phyloP scores from a whole-genome alignment of 2,113 vertebrate species.

The Cranoglanis bouderius region DNA sequence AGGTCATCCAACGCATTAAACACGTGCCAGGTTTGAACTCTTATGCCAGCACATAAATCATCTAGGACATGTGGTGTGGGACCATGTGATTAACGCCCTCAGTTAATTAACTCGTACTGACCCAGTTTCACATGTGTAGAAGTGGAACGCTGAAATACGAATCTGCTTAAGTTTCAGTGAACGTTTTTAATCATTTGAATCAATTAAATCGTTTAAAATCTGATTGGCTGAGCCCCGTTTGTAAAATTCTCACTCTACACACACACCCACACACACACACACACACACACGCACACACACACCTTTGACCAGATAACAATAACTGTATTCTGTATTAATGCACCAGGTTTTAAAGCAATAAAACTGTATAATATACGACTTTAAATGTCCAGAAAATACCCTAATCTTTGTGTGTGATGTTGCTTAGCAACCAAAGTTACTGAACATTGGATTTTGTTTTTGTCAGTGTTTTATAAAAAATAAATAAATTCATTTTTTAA shows the following conservation, averaged over 20 bases:
- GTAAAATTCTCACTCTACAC: not conserved
- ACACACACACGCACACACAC: not conserved
- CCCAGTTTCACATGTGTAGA: not conserved
- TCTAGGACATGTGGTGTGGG: not conserved
- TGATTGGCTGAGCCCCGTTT: not conserved
- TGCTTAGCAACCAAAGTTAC: not conserved
- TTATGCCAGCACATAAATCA: not conserved
- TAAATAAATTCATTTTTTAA: too few species aligned
- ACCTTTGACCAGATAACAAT: not conserved
- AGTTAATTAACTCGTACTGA: not conserved
- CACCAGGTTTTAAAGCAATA: not conserved
- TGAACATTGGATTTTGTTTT: not conserved
- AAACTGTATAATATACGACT: too few species aligned
- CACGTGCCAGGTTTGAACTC: slow-evolving; percentile 81
- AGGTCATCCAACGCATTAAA: slow-evolving; percentile 88
- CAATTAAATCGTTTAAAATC: not conserved
- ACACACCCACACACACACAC: too few species aligned
- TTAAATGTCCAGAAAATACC: not conserved
- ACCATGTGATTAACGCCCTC: not conserved
- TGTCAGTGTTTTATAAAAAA: not conserved
- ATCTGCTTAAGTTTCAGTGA: not conserved
- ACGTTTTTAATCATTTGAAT: not conserved
- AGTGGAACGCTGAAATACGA: not conserved
- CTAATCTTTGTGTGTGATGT: not conserved
- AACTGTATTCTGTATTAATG: not conserved